Evolutionary conservation across 2,888 invertebrate genomes (phyloP), one percentile per base, ranked within the genome.

Genomic region (Mayetiola destructor): DNA sequence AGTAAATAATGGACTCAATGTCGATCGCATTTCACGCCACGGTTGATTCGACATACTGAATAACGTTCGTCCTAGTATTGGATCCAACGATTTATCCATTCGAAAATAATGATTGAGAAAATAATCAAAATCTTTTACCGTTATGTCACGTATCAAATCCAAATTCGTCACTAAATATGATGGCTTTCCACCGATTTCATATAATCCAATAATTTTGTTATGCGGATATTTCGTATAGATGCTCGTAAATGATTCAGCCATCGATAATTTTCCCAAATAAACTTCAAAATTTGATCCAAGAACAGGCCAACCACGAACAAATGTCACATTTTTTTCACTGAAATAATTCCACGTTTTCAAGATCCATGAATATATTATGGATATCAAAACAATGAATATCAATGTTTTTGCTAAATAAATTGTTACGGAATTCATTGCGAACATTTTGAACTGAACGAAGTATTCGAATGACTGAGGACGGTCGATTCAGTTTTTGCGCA

Each of bases 1-100:
- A 12, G 69, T 69, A 58, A 69, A 69, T 9, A 65, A 61, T 14
- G 68, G 68, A 57, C 66, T 68, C 27, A 69, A 54, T 14, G 65
- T 65, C 4, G 64, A 59, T 30, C 69, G 59, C 67, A 69, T 67
- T 36, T 67, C 63, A 29, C 63, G 61, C 69, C 69, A 69, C 60
- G 63, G 60, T 9, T 63, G 35, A 42, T 58, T 59, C 37, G 57
- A 36, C 39, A 62, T 27, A 12, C 18, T 10, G 52, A 61, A 55
- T 18, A 61, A 12, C 2, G 42, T 32, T 21, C 59, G 59, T 2
- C 59, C 57, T 20, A 60, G 58, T 1, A 60, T n/a, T 20, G 57
- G 53, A 12, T 64, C 62, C 59, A 56, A 16, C 16, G 58, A 42
- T 5, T 35, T 36, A 56, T 56, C 40, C 14, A 57, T 40, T 36